phyloP scores from a whole-genome alignment of 2,888 invertebrate species.

The Luperina nickerlii region DNA sequence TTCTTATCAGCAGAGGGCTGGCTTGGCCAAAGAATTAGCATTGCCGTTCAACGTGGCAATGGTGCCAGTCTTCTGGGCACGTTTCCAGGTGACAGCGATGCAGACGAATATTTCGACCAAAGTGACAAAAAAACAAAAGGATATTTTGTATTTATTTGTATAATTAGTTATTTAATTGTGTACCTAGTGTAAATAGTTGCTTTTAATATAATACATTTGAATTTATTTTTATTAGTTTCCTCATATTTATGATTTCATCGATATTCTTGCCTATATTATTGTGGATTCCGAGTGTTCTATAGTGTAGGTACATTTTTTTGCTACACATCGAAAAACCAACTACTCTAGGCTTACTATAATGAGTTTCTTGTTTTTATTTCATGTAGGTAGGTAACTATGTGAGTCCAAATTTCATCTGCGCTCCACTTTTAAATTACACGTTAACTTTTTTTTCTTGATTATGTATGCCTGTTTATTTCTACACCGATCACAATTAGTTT shows the following conservation, averaged over 20 bases:
- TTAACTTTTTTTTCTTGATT: conserved; percentile 16
- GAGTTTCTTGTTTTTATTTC: conserved; percentile 1
- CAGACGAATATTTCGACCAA: too few species aligned
- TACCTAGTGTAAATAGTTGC: too few species aligned
- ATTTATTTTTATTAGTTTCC: background rate
- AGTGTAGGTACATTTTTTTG: too few species aligned
- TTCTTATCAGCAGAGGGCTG: too few species aligned
- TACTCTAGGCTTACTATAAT: background rate
- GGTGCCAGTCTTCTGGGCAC: too few species aligned
- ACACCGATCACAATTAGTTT: conserved; percentile 15
- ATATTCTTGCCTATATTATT: background rate
- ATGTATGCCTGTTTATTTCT: conserved; percentile 4
- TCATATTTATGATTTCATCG: background rate
- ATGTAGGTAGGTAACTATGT: background rate
- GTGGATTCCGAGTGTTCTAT: background rate
- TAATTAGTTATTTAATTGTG: too few species aligned
- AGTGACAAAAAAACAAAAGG: too few species aligned
- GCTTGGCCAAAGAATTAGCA: too few species aligned
- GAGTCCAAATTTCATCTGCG: conserved; percentile 15
- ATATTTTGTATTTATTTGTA: too few species aligned
- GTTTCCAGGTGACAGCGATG: too few species aligned
- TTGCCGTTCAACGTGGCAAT: too few species aligned
- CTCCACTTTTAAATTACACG: conserved; percentile 45
- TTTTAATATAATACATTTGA: too few species aligned
- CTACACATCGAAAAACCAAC: background rate